A percentile compares a stretch with the other conserved stretches of the same genome.
These are phyloP conservation scores for Ardeotis arabs DNA, from an alignment of 2,113 vertebrate species.

Conservation along the genomic window DNA sequence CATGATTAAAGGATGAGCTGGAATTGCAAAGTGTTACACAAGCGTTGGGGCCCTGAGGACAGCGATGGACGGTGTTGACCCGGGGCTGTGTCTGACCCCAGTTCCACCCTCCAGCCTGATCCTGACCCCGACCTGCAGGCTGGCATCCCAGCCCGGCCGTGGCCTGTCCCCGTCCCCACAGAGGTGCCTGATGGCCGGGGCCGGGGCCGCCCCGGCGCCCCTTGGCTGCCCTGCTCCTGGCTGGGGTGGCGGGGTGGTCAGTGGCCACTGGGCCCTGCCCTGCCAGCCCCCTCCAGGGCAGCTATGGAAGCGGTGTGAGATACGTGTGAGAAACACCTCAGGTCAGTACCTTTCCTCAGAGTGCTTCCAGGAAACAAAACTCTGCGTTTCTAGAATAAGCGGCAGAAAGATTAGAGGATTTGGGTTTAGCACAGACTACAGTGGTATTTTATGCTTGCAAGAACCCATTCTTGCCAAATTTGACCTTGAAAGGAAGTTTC, in stretches of 20 bases:
- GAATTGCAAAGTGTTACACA: background rate
- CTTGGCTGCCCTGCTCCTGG: background rate
- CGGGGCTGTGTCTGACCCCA: accelerated
- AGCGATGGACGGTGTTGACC: background rate
- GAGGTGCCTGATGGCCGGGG: accelerated
- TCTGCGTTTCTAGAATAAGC: background rate
- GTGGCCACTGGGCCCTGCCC: accelerated
- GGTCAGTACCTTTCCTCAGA: background rate
- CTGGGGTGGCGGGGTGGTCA: no score
- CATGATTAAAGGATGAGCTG: background rate
- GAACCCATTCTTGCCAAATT: background rate
- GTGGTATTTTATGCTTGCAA: background rate
- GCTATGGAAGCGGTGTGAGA: background rate
- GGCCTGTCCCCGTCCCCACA: accelerated
- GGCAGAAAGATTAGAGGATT: background rate
- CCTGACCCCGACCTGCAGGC: background rate
- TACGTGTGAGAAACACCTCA: accelerated
- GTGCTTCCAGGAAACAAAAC: background rate
- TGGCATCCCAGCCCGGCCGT: accelerated
- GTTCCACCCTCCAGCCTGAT: background rate
- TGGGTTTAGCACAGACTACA: background rate
- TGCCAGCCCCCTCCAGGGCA: accelerated
- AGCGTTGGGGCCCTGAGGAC: background rate
- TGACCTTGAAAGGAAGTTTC: background rate
- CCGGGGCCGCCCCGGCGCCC: background rate